These are phyloP conservation scores for Collichthys lucidus DNA, from an alignment of 2,113 vertebrate genomes.

Conservation along the genomic window DNA sequence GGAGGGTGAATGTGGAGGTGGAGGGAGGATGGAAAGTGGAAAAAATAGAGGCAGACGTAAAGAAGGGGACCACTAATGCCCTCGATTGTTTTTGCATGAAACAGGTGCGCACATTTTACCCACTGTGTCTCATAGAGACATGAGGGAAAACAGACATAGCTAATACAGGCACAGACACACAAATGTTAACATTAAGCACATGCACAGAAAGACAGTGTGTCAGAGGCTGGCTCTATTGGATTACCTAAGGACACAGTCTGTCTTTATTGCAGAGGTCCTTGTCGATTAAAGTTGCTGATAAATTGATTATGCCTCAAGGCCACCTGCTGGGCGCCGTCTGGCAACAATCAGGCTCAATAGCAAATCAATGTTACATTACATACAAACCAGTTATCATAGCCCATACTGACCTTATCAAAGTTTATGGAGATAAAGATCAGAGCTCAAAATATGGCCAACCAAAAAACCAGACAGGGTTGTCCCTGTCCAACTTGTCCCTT, in stretches of 20 bases:
- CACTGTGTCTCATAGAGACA: not conserved
- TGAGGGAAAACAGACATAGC: not conserved
- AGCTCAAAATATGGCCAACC: conserved; percentile 39
- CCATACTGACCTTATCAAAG: conserved; percentile 70
- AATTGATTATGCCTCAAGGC: conserved; percentile 80
- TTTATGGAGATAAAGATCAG: conserved; percentile 51
- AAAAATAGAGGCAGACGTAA: conserved; percentile 4
- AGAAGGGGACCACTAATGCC: not conserved
- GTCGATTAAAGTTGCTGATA: conserved; percentile 81
- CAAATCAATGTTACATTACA: conserved; percentile 77
- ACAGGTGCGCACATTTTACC: not conserved
- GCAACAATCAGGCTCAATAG: conserved; percentile 76
- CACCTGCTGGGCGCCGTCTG: conserved; percentile 80
- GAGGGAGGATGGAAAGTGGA: conserved; percentile 26
- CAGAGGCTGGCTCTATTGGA: conserved; percentile 68
- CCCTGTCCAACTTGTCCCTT: conserved; percentile 18
- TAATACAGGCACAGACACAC: not conserved
- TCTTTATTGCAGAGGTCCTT: conserved; percentile 77
- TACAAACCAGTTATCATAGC: conserved; percentile 76
- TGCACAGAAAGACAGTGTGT: conserved; percentile 31
- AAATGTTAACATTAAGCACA: conserved; percentile 3
- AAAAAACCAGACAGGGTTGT: conserved; percentile 28
- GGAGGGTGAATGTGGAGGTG: conserved; percentile 51
- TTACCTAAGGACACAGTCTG: conserved; percentile 79
- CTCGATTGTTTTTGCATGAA: conserved; percentile 2